phyloP scores from a whole-genome alignment of 1,140 invertebrate genomes.

The Drosophila sp. region DNA sequence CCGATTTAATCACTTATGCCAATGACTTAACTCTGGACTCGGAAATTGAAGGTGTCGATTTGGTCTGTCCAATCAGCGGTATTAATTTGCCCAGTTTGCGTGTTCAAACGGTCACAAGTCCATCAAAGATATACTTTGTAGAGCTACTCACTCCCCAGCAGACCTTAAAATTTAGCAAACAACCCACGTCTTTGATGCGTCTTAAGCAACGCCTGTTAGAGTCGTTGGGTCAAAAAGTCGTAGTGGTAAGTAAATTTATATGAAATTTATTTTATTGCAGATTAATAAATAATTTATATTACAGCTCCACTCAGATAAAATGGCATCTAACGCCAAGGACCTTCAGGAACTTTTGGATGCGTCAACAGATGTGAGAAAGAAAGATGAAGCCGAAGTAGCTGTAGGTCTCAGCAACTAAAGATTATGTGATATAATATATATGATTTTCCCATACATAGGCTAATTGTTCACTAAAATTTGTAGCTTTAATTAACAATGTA shows the following conservation, averaged over 20 bases:
- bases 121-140: slow-evolving; percentile 53
- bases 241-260: slow-evolving; percentile 49
- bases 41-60: slow-evolving; percentile 55
- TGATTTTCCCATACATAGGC: slow-evolving; percentile 22
- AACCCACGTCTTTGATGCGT: slow-evolving; percentile 57
- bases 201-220: slow-evolving; percentile 65
- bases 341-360: slow-evolving; percentile 46
- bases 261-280: neutral
- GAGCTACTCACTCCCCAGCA: slow-evolving; percentile 63
- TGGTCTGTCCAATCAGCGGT: slow-evolving; percentile 68
- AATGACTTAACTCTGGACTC: slow-evolving; percentile 42
- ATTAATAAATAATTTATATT: slow-evolving; percentile 1
- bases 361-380: neutral
- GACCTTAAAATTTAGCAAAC: slow-evolving; percentile 53
- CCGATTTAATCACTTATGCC: slow-evolving; percentile 45
- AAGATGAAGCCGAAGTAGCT: slow-evolving; percentile 20
- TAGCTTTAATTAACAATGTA: slow-evolving; percentile 74
- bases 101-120: slow-evolving; percentile 42
- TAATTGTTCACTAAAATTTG: slow-evolving; percentile 29
- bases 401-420: slow-evolving; percentile 42
- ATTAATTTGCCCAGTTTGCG: slow-evolving; percentile 73
- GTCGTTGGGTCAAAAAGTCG: slow-evolving; percentile 61
- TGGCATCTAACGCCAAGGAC: slow-evolving; percentile 53
- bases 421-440: slow-evolving; percentile 58
- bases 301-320: slow-evolving; percentile 51